These are phyloP conservation scores for Gracilinanus agilis DNA, from an alignment of 2,113 vertebrate genomes.

Conservation along the genomic window DNA sequence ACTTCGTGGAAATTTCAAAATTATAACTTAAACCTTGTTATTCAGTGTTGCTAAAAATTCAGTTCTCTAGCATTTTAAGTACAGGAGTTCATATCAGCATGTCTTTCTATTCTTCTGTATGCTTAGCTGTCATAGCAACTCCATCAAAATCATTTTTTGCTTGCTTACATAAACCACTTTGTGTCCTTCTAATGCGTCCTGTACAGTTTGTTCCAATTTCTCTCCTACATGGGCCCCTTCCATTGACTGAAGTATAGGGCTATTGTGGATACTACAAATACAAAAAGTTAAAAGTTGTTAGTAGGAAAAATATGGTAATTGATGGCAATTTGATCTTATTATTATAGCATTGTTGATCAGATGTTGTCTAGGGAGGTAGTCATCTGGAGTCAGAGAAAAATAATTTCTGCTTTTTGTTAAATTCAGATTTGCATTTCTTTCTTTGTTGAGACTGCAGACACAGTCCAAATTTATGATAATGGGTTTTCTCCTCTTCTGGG, in stretches of 20 bases:
- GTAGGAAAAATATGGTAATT: slow-evolving; percentile 37
- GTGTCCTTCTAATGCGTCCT: slow-evolving; percentile 43
- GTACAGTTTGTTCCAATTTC: slow-evolving; percentile 40
- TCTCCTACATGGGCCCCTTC: neutral
- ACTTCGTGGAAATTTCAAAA: neutral
- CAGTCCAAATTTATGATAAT: slow-evolving; percentile 22
- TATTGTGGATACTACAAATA: slow-evolving; percentile 26
- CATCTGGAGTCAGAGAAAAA: neutral
- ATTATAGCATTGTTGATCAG: slow-evolving; percentile 2
- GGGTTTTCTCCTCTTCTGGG: neutral
- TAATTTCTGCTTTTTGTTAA: slow-evolving; percentile 34
- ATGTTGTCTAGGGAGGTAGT: neutral
- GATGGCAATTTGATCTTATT: slow-evolving; percentile 31
- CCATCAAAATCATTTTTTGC: slow-evolving; percentile 8
- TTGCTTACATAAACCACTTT: slow-evolving; percentile 31
- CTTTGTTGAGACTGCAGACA: slow-evolving; percentile 44
- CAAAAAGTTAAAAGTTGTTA: slow-evolving; percentile 42
- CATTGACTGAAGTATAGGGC: neutral
- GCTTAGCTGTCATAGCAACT: slow-evolving; percentile 36
- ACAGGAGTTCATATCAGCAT: slow-evolving; percentile 14
- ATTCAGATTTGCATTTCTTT: slow-evolving; percentile 48
- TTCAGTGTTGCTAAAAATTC: neutral
- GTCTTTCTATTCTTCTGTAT: slow-evolving; percentile 20
- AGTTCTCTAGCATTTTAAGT: neutral
- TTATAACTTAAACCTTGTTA: neutral